Percentiles rank a stretch among this genome's conserved stretches.
These are phyloP conservation scores for Gracilinanus agilis DNA, from an alignment of 2,113 vertebrate species.

Conservation along the genomic window DNA sequence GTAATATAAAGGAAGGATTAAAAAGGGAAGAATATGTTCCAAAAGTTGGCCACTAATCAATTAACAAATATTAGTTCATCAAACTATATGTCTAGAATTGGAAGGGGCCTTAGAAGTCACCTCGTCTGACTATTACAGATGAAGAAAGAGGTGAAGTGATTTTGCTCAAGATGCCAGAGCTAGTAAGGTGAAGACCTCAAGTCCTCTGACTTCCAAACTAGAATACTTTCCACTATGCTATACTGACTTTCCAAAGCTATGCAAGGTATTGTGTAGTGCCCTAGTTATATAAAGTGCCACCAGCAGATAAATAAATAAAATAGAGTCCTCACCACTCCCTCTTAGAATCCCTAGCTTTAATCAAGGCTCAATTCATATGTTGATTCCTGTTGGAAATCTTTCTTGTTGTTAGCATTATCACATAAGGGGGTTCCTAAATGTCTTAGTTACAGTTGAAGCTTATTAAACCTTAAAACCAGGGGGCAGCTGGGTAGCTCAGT, in stretches of 20 bases:
- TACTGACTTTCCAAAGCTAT: background rate
- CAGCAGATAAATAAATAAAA: background rate
- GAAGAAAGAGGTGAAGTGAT: background rate
- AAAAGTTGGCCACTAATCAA: constrained; percentile 53
- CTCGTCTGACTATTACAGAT: background rate
- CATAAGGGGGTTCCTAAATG: background rate
- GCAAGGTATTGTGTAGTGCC: background rate
- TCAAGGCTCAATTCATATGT: background rate
- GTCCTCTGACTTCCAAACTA: background rate
- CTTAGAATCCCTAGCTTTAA: background rate
- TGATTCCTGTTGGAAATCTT: background rate
- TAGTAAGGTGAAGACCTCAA: background rate
- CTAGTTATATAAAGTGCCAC: background rate
- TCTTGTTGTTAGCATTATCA: background rate
- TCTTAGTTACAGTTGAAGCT: background rate
- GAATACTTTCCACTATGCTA: background rate
- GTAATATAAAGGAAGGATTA: constrained; percentile 45
- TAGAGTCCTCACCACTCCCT: background rate
- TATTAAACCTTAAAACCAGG: background rate
- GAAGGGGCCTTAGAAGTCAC: background rate
- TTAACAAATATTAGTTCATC: background rate
- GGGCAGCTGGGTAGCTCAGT: too few relatives aligned
- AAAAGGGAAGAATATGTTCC: constrained; percentile 12
- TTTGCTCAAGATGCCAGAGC: background rate
- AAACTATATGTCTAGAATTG: background rate